These are phyloP conservation scores for Aramus guarauna DNA, from an alignment of 2,113 vertebrate species.

Conservation along the genomic window DNA sequence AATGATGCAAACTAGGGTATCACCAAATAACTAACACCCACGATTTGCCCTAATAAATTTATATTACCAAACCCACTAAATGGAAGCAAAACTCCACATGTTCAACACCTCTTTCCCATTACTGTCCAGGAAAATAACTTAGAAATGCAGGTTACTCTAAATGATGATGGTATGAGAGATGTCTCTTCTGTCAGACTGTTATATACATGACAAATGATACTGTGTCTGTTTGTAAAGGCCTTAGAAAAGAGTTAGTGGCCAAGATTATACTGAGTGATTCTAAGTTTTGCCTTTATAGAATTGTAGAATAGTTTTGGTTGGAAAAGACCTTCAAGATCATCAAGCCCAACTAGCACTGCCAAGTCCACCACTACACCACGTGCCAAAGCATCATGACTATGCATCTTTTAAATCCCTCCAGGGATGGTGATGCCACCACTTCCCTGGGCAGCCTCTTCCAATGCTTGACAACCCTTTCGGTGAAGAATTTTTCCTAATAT, in stretches of 20 bases:
- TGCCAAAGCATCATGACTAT: no score
- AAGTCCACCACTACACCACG: no score
- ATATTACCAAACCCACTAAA: not conserved
- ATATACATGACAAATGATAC: slow-evolving; percentile 41
- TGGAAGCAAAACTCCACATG: not conserved
- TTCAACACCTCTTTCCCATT: not conserved
- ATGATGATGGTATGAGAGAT: not conserved
- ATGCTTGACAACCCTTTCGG: no score
- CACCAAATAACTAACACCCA: not conserved
- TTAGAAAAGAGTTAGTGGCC: slow-evolving; percentile 36
- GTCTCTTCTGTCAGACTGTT: not conserved
- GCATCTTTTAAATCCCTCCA: no score
- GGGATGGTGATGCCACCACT: no score
- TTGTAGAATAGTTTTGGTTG: no score
- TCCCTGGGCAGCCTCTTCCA: no score
- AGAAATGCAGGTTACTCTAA: slow-evolving; percentile 2
- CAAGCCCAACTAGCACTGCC: no score
- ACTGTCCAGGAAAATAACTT: not conserved
- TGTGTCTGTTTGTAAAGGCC: slow-evolving; percentile 8
- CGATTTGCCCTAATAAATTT: not conserved
- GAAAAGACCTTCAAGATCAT: no score
- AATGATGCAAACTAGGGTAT: not conserved
- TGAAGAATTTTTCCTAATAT: no score
- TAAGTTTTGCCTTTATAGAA: slow-evolving; percentile 17
- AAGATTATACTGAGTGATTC: slow-evolving; percentile 58